A percentile compares a stretch with the other conserved stretches of the same genome.
Evolutionary conservation across 2,797 vertebrate species (phyloP).

Genomic region (Rhinatrema bivittatum): DNA sequence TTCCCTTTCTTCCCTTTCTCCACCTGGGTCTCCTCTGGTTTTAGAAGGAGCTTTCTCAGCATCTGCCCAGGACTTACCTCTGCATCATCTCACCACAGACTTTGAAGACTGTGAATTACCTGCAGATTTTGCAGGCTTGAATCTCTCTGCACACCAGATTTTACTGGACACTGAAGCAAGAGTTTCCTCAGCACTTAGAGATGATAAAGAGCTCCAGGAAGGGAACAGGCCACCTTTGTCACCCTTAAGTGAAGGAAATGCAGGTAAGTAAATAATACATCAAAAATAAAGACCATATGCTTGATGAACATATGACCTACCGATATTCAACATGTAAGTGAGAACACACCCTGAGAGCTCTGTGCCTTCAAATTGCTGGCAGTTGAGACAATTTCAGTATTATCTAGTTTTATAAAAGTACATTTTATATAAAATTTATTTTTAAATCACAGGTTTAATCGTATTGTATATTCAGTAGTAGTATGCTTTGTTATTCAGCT

Average conservation of each 20-base stretch:
- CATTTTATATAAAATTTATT: no score
- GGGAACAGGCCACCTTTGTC: constrained; percentile 22
- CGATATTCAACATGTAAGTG: no score
- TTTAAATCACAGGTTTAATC: no score
- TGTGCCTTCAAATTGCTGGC: no score
- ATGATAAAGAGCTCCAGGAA: constrained; percentile 40
- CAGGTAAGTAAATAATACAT: no score
- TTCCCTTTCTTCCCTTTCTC: constrained; percentile 70
- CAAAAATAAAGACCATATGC: no score
- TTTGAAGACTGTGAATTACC: constrained; percentile 58
- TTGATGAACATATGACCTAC: no score
- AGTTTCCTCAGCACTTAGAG: constrained; percentile 24
- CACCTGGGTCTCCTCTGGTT: constrained; percentile 65
- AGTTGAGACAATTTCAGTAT: no score
- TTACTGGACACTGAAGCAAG: constrained; percentile 42
- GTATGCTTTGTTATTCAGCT: no score
- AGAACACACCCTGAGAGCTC: no score
- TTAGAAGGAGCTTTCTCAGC: constrained; percentile 50
- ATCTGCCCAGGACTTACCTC: constrained; percentile 45
- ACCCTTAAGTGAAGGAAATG: constrained; percentile 29
- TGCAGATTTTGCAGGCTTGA: constrained; percentile 44
- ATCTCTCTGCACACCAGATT: constrained; percentile 45
- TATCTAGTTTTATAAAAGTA: no score
- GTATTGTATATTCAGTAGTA: no score
- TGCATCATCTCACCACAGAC: constrained; percentile 47